Percentiles rank a stretch among this genome's conserved stretches.
phyloP scores from a whole-genome alignment of 2,113 vertebrate species.

The Megaleporinus macrocephalus region DNA sequence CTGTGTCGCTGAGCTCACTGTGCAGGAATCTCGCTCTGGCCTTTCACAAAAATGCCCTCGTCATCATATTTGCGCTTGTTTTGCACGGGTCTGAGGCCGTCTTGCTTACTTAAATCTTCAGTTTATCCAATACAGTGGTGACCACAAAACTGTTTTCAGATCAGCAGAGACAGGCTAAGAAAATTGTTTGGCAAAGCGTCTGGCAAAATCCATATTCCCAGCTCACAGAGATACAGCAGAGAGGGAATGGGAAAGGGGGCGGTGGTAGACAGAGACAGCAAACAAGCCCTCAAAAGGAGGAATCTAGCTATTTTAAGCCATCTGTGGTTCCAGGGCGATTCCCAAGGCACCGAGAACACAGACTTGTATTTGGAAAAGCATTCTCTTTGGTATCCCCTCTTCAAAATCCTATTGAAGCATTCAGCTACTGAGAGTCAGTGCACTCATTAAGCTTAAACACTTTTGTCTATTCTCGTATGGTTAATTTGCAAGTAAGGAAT shows the following conservation, averaged over 20 bases:
- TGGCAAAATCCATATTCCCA: slow-evolving; percentile 29
- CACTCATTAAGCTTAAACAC: slow-evolving; percentile 39
- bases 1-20: slow-evolving; percentile 48
- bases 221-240: slow-evolving; percentile 3
- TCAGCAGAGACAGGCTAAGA: neutral
- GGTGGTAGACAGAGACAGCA: slow-evolving; percentile 24
- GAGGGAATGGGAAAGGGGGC: slow-evolving; percentile 28
- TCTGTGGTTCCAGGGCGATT: slow-evolving; percentile 42
- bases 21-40: slow-evolving; percentile 43
- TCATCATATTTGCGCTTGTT: slow-evolving; percentile 45
- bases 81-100: neutral
- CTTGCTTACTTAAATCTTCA: slow-evolving; percentile 16
- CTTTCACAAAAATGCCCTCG: slow-evolving; percentile 38
- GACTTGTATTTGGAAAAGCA: slow-evolving; percentile 33
- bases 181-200: neutral
- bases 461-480: slow-evolving; percentile 1
- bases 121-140: neutral
- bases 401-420: slow-evolving; percentile 30
- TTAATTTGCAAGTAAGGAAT: slow-evolving; percentile 10
- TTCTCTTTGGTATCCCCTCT: slow-evolving; percentile 31
- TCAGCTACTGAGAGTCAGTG: slow-evolving; percentile 11
- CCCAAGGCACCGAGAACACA: slow-evolving; percentile 30
- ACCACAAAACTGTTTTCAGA: slow-evolving; percentile 22
- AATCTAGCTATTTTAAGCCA: slow-evolving; percentile 46
- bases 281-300: slow-evolving; percentile 40